A percentile compares a stretch with the other conserved stretches of the same genome.
Evolutionary conservation across 2,797 vertebrate genomes (phyloP).

Genomic region (Psittacula echo): DNA sequence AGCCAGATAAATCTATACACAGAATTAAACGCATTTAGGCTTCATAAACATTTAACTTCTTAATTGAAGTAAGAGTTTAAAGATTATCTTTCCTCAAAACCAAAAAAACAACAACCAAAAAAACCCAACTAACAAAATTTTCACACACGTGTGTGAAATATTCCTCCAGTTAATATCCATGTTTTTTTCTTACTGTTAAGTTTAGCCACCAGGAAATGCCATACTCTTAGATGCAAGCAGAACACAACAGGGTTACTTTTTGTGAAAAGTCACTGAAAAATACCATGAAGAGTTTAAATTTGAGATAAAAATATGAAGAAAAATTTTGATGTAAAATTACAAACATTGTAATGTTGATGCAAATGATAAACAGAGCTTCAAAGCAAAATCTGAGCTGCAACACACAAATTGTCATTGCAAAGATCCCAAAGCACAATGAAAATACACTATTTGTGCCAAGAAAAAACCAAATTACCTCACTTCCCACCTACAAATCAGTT

Average conservation of each 20-base stretch:
- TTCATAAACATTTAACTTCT: neutral
- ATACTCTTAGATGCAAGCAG: neutral
- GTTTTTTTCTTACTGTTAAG: neutral
- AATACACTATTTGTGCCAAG: neutral
- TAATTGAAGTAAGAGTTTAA: neutral
- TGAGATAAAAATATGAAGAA: neutral
- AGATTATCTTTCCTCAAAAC: neutral
- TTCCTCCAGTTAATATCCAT: neutral
- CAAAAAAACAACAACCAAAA: neutral
- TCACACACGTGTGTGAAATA: neutral
- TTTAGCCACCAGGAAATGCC: neutral
- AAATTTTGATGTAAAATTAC: neutral
- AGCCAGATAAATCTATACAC: neutral
- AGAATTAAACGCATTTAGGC: neutral
- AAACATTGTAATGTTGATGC: neutral
- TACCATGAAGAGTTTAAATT: neutral
- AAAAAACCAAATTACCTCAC: neutral
- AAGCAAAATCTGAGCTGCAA: neutral
- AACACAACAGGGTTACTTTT: neutral
- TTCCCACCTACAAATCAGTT: neutral
- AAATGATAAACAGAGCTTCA: neutral
- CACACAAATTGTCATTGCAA: neutral
- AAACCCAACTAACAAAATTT: neutral
- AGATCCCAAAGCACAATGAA: neutral
- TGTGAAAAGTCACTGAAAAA: neutral